A percentile compares a stretch with the other conserved stretches of the same genome.
Conservation (phyloP, 2,113 vertebrate genomes). For the Brachypteracias leptosomus region DNA sequence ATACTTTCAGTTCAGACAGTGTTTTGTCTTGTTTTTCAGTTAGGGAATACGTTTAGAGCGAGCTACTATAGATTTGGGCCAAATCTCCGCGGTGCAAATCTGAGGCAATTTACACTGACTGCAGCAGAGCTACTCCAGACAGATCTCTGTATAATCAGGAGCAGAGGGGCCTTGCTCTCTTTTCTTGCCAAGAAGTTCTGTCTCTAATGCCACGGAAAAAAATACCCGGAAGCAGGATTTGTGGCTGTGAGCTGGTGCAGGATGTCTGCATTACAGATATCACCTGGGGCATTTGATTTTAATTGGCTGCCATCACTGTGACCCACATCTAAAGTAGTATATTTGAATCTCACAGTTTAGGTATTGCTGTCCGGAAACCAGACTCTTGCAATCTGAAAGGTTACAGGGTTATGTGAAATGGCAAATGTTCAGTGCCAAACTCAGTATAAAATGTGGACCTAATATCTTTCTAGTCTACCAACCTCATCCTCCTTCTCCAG, state of each 20-base stretch:
- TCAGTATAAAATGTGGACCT: not conserved
- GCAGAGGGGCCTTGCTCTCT: not conserved
- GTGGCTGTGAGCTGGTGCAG: not conserved
- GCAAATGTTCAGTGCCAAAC: not conserved
- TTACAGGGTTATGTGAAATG: not conserved
- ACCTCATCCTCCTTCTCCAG: not conserved
- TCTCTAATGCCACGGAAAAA: not conserved
- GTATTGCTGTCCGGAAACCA: not conserved
- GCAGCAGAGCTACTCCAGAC: slow-evolving; percentile 2
- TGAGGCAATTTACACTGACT: slow-evolving; percentile 54
- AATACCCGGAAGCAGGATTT: not conserved
- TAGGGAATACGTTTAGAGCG: not conserved
- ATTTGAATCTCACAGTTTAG: not conserved
- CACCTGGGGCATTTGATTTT: not conserved
- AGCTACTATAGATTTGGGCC: slow-evolving; percentile 29
- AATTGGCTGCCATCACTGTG: not conserved
- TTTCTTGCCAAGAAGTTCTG: not conserved
- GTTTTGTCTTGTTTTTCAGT: slow-evolving; percentile 59
- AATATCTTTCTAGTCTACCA: not conserved
- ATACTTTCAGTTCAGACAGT: slow-evolving; percentile 34
- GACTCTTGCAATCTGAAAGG: not conserved
- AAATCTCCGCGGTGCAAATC: not conserved
- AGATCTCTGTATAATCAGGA: not conserved
- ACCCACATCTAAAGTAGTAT: not conserved
- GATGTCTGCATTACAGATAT: slow-evolving; percentile 1